Conservation (phyloP, 1,140 invertebrate species). For the Macrosteles quadrilineatus region DNA sequence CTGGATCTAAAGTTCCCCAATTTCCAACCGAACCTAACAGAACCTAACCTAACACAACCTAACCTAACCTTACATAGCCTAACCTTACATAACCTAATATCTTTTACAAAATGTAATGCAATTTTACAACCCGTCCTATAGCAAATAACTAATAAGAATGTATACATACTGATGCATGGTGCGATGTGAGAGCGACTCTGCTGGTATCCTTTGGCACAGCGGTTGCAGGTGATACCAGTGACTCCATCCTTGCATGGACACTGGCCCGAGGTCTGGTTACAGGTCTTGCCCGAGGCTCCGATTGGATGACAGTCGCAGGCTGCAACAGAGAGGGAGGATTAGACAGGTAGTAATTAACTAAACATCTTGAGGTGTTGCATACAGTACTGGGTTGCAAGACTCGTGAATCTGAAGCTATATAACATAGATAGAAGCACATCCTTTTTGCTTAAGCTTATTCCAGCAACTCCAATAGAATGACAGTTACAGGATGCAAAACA, state of each 20-base stretch:
- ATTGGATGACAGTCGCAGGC: conserved; percentile 98
- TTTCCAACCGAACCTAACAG: neutral
- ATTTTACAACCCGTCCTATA: neutral
- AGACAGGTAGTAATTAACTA: no score
- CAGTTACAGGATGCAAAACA: no score
- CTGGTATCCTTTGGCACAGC: conserved; percentile 96
- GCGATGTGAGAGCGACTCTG: conserved; percentile 96
- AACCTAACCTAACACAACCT: no score
- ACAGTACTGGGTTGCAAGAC: no score
- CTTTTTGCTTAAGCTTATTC: no score
- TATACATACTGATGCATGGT: conserved; percentile 92
- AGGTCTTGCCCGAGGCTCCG: conserved; percentile 94
- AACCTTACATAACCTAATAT: no score
- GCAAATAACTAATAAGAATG: conserved; percentile 40
- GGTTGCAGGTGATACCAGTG: conserved; percentile 96
- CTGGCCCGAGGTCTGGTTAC: conserved; percentile 98
- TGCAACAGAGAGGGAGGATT: conserved; percentile 56
- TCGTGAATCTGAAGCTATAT: no score
- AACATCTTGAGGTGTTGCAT: no score
- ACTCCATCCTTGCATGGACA: conserved; percentile 99
- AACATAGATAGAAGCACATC: no score
- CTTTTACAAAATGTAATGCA: neutral
- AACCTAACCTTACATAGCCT: no score
- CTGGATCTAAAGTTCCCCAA: no score
- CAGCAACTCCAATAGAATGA: no score